Base-by-base conservation (phyloP, 2,888 invertebrate genomes). In the Altica lythri region DNA sequence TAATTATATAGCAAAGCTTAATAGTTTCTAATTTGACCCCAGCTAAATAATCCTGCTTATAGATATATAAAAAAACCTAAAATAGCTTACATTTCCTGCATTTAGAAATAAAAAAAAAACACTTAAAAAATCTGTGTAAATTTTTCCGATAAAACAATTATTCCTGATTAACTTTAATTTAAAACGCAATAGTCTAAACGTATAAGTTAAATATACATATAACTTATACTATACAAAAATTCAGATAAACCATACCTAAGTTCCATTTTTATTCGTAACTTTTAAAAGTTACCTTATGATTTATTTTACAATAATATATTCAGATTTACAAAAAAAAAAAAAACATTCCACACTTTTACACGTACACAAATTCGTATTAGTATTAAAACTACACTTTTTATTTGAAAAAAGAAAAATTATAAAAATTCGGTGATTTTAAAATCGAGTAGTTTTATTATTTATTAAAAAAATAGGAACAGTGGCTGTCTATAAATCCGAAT, bases 121-220 rank as follows among this genome's bases (percentile, higher is more conserved):
- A 12, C 5, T 30, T 57, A 50, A 46, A 64, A 70, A 71, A 68
- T 56, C 62, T 58, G 51, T 38, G n/a, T 29, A 37, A 30, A 44
- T 42, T 49, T 48, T 53, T 40, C 59, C 53, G 61, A 61, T 61
- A 65, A 61, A 61, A 62, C 54, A 53, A 60, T 35, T 57, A n/a
- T n/a, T n/a, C n/a, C n/a, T n/a, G n/a, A n/a, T n/a, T n/a, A n/a
- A n/a, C n/a, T n/a, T n/a, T n/a, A n/a, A n/a, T n/a, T n/a, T n/a
- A 72, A 72, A 72, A 67, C 62, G 74, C 77, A 77, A 77, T 77
- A 77, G 77, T 71, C 77, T 70, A 74, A 77, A 77, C 77, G 76
- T 72, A 72, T 72, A 68, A 70, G n/a, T n/a, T 54, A 62, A 67
- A 60, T 13, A 46, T 58, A 49, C 42, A 55, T 64, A n/a, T n/a